Percentiles rank a stretch among this genome's conserved stretches.
Conservation (phyloP, 2,797 vertebrate species). For the Alectoris magna region DNA sequence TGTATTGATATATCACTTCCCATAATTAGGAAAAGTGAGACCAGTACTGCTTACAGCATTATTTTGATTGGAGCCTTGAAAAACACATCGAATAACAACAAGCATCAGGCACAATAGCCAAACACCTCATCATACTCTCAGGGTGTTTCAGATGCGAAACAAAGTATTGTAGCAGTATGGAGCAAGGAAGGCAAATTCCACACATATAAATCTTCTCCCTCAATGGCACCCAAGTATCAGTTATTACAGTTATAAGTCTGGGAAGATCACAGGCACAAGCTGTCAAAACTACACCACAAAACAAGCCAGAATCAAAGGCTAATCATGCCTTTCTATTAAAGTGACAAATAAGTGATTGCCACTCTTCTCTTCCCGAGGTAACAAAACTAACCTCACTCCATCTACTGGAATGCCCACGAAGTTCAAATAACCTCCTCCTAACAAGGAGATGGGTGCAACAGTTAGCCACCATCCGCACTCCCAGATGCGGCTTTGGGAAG, state of each 20-base stretch:
- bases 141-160: neutral
- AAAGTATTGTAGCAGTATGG: neutral
- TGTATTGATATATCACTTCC: constrained; percentile 61
- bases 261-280: neutral
- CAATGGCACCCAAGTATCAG: neutral
- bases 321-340: neutral
- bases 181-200: neutral
- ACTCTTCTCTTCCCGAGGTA: neutral
- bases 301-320: neutral
- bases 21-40: constrained; percentile 56
- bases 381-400: neutral
- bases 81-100: constrained; percentile 33
- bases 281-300: neutral
- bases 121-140: neutral
- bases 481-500: neutral
- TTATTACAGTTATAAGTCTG: neutral
- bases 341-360: neutral
- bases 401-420: neutral
- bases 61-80: constrained; percentile 49
- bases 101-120: neutral
- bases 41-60: constrained; percentile 48
- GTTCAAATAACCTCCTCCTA: neutral
- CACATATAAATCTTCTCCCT: neutral
- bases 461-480: neutral
- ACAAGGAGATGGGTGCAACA: neutral